phyloP scores from a whole-genome alignment of 2,113 vertebrate species.

The Forbesichthys papilliferus region DNA sequence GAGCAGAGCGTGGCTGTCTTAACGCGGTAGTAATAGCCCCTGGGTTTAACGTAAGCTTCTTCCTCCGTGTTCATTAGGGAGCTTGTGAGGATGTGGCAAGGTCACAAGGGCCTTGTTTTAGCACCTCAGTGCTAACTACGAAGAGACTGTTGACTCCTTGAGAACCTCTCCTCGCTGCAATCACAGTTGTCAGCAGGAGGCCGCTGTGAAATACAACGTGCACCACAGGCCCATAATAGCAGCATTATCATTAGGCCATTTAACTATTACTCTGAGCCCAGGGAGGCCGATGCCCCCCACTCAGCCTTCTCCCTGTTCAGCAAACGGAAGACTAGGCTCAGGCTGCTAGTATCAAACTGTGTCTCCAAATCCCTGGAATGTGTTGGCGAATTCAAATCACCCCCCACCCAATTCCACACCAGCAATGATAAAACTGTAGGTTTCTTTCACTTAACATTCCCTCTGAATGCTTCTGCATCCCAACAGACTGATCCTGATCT shows the following conservation, averaged over 20 bases:
- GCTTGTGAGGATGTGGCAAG: neutral
- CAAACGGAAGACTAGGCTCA: conserved; percentile 28
- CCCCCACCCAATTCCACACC: conserved; percentile 11
- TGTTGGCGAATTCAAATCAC: conserved; percentile 31
- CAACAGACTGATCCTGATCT: conserved; percentile 21
- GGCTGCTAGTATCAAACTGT: conserved; percentile 24
- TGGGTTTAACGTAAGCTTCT: neutral
- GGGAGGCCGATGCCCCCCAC: conserved; percentile 29
- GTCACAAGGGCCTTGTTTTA: conserved; percentile 15
- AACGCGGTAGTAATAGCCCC: neutral
- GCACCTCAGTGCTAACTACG: conserved; percentile 11
- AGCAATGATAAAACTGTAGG: conserved; percentile 43
- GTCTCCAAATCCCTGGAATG: conserved; percentile 55
- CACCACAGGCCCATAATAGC: conserved; percentile 37
- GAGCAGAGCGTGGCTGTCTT: neutral
- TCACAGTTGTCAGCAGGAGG: conserved; percentile 48
- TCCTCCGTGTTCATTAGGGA: neutral
- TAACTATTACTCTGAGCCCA: conserved; percentile 47
- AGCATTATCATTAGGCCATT: conserved; percentile 53
- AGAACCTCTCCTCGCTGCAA: conserved; percentile 37
- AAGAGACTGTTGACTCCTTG: conserved; percentile 19
- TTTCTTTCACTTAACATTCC: conserved; percentile 51
- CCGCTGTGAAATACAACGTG: conserved; percentile 39
- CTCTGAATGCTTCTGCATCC: conserved; percentile 32
- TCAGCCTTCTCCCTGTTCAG: conserved; percentile 47